A percentile compares a stretch with the other conserved stretches of the same genome.
Conservation (phyloP, 2,113 vertebrate species). For the Pontoporia blainvillei region DNA sequence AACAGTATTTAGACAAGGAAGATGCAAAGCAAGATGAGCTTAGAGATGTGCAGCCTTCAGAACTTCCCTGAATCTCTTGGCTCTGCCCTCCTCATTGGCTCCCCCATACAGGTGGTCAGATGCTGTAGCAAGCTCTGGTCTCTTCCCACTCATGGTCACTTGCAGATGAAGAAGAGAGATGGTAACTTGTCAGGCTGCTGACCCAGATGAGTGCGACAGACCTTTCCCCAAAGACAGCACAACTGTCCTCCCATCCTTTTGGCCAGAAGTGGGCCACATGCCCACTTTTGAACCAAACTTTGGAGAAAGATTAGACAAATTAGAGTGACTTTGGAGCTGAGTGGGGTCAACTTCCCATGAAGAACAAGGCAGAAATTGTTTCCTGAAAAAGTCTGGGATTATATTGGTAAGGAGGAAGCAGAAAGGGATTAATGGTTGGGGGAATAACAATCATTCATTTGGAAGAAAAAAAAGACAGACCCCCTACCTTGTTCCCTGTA, state of each 20-base stretch:
- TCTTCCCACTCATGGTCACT: not conserved
- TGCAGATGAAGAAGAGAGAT: not conserved
- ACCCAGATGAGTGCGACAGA: not conserved
- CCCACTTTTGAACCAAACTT: not conserved
- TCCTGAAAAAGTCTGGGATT: not conserved
- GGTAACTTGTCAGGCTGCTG: not conserved
- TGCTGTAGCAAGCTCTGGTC: not conserved
- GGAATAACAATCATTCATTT: not conserved
- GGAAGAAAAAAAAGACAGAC: not conserved
- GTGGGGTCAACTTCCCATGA: not conserved
- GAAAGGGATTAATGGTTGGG: not conserved
- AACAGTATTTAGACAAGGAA: not conserved
- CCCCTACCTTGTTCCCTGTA: not conserved
- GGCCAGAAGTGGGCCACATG: not conserved
- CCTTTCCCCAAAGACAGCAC: not conserved
- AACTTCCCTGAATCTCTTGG: no score
- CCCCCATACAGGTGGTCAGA: not conserved
- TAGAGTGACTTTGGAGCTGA: not conserved
- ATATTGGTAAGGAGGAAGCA: not conserved
- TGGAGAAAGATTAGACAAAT: not conserved
- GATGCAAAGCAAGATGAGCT: not conserved
- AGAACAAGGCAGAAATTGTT: not conserved
- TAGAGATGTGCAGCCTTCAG: accelerated
- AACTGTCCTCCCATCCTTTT: not conserved
- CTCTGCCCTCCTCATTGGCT: not conserved